phyloP scores from a whole-genome alignment of 92 coral and sea anemone species.

The Actinernus sp. region DNA sequence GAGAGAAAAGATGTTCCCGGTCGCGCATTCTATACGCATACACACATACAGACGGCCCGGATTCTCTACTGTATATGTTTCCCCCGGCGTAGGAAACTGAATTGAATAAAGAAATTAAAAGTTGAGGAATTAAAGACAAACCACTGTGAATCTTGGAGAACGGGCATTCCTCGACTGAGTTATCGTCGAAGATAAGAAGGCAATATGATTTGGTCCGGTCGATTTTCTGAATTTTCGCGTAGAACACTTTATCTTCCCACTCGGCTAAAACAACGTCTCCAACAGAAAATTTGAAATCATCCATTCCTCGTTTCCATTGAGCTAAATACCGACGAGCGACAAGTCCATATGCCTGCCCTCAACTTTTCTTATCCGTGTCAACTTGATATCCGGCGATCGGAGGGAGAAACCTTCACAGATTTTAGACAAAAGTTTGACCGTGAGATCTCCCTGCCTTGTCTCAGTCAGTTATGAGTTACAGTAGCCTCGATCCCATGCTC shows the following conservation, averaged over 20 bases:
- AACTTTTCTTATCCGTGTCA: conserved; percentile 27
- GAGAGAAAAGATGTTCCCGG: too few species aligned
- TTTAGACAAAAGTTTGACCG: conserved; percentile 35
- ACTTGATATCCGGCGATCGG: conserved; percentile 35
- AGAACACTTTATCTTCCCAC: conserved; percentile 99
- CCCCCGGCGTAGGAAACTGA: conserved; percentile 60
- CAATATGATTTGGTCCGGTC: conserved; percentile 81
- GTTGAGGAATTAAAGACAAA: conserved; percentile 83
- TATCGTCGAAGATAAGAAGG: conserved; percentile 95
- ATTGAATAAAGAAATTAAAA: conserved; percentile 75
- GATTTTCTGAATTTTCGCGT: conserved; percentile 98
- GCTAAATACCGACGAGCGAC: conserved; percentile 27
- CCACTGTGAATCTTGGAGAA: conserved; percentile 99
- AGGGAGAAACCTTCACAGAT: conserved; percentile 19
- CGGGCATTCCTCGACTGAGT: conserved; percentile 99
- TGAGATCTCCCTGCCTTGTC: conserved; percentile 27
- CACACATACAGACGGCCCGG: conserved; percentile 35
- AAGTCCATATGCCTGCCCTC: conserved; percentile 12
- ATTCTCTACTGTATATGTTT: conserved; percentile 27
- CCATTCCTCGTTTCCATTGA: conserved; percentile 91
- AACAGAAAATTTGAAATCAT: conserved; percentile 84
- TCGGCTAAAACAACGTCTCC: conserved; percentile 99
- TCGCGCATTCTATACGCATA: conserved; percentile 27
- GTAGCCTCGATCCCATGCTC: conserved; percentile 90
- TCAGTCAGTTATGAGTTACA: conserved; percentile 27